Percentiles rank a stretch among this genome's conserved stretches.
Conservation (phyloP, 2,797 vertebrate species). For the Cichlasoma orientale region DNA sequence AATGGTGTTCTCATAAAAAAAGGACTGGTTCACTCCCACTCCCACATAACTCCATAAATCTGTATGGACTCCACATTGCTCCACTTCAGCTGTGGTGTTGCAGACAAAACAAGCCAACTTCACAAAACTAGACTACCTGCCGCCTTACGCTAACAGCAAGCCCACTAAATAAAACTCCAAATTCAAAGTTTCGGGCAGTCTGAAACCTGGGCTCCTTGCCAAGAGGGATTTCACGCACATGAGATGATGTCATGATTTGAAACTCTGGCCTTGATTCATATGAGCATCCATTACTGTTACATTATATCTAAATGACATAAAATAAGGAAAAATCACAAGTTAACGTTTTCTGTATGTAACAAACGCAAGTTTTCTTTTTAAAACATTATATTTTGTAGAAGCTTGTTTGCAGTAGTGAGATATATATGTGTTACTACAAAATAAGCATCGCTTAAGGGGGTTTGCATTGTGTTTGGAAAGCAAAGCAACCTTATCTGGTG, state of each 20-base stretch:
- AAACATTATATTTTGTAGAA: neutral
- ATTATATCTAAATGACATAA: neutral
- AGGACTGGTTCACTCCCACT: neutral
- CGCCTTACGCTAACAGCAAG: neutral
- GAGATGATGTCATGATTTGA: neutral
- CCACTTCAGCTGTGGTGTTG: neutral
- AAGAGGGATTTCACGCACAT: neutral
- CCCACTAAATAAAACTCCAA: neutral
- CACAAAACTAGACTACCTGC: neutral
- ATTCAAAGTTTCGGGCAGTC: neutral
- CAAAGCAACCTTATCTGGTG: neutral
- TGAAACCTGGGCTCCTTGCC: accelerated
- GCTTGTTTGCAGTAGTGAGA: neutral
- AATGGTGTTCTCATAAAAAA: neutral
- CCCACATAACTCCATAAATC: conserved; percentile 2
- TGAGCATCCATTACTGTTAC: neutral
- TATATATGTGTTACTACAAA: neutral
- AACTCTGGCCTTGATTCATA: neutral
- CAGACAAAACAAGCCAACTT: neutral
- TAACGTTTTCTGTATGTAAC: too few relatives aligned
- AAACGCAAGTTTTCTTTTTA: neutral
- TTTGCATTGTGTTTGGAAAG: neutral
- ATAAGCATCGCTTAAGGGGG: neutral
- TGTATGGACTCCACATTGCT: neutral
- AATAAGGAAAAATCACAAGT: neutral